Conservation (phyloP, 2,888 invertebrate genomes). For the Caenorhabditis drosophilae region DNA sequence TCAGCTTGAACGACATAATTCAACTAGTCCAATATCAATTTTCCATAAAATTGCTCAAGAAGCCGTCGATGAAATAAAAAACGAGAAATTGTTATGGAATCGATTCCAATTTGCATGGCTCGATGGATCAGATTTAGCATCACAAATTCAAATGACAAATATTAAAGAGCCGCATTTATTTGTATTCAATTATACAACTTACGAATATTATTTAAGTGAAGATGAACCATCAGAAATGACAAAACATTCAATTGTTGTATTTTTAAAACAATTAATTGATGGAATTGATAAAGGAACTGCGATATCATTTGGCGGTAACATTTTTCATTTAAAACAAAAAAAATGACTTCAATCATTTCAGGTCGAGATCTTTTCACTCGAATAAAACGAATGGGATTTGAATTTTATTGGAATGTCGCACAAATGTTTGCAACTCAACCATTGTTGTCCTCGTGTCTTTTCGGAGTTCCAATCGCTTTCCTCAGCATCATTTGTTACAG, state of each 20-base stretch:
- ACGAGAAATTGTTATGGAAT: constrained; percentile 34
- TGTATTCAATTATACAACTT: constrained; percentile 88
- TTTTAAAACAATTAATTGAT: constrained; percentile 75
- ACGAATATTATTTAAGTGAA: constrained; percentile 88
- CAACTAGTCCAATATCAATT: constrained; percentile 21
- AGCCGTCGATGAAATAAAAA: constrained; percentile 42
- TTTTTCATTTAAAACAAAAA: neutral
- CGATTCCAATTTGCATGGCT: constrained; percentile 80
- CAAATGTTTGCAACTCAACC: constrained; percentile 73
- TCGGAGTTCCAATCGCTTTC: constrained; percentile 91
- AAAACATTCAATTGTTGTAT: constrained; percentile 65
- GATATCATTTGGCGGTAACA: constrained; percentile 33
- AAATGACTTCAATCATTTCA: constrained; percentile 2
- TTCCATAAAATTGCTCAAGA: constrained; percentile 48
- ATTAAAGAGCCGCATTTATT: constrained; percentile 84
- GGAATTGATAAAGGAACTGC: constrained; percentile 31
- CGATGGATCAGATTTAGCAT: constrained; percentile 85
- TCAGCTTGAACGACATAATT: constrained; percentile 44
- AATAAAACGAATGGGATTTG: constrained; percentile 35
- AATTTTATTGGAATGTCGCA: constrained; percentile 49
- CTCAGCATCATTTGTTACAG: constrained; percentile 89
- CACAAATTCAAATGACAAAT: constrained; percentile 88
- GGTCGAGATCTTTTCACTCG: constrained; percentile 32
- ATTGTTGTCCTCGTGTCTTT: constrained; percentile 87
- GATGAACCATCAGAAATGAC: constrained; percentile 81